phyloP scores from a whole-genome alignment of 1,140 invertebrate genomes.

The Aphis gossypii region DNA sequence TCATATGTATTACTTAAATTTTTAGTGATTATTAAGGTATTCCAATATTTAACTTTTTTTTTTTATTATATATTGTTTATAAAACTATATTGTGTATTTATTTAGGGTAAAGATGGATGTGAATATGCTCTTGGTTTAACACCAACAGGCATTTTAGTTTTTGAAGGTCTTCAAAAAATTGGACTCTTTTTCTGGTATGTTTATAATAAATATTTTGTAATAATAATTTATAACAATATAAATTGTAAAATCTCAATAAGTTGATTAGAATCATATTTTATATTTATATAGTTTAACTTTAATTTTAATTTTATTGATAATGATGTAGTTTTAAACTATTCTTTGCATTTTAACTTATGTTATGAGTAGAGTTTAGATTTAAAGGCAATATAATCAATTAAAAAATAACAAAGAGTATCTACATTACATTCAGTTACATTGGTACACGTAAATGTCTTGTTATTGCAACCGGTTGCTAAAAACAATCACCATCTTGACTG shows the following conservation, averaged over 20 bases:
- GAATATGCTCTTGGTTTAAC: constrained; percentile 97
- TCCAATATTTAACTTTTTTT: not conserved
- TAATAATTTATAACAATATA: not conserved
- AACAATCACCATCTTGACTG: too few species aligned
- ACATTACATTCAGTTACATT: too few species aligned
- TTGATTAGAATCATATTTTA: too few species aligned
- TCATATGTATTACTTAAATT: not conserved
- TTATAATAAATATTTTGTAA: not conserved
- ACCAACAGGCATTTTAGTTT: constrained; percentile 96
- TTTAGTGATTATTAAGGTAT: not conserved
- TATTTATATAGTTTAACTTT: not conserved
- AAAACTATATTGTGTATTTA: constrained; percentile 63
- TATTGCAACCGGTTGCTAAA: too few species aligned
- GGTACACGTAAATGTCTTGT: too few species aligned
- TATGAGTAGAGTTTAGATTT: not conserved
- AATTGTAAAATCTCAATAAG: not conserved
- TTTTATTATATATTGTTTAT: not conserved
- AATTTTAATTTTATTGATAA: not conserved
- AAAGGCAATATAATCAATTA: too few species aligned
- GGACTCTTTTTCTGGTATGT: constrained; percentile 95
- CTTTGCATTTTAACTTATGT: not conserved
- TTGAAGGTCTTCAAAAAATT: constrained; percentile 94
- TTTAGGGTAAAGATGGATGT: constrained; percentile 90
- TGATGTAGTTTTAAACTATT: not conserved
- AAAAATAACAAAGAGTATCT: too few species aligned